Evolutionary conservation across 2,113 vertebrate species (phyloP).

Genomic region (Salminus brasiliensis): DNA sequence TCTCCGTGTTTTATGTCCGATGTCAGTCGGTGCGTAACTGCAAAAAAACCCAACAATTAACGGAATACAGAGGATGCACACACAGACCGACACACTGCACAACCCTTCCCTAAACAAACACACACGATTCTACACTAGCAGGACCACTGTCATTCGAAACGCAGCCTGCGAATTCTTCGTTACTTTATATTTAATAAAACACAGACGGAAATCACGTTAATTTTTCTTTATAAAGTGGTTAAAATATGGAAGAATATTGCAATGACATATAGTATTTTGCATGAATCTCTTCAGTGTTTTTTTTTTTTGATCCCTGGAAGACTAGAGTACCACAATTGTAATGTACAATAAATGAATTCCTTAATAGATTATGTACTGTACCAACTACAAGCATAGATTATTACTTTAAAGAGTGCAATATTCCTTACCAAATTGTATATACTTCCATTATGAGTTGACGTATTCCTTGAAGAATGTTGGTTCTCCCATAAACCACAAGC

Average conservation of each 20-base stretch:
- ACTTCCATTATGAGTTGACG: conserved; percentile 20
- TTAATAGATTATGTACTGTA: conserved; percentile 40
- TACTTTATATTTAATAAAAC: conserved; percentile 38
- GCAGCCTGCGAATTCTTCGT: conserved; percentile 25
- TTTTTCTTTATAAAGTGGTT: conserved; percentile 36
- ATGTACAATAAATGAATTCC: conserved; percentile 34
- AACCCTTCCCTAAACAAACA: conserved; percentile 33
- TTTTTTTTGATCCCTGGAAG: conserved; percentile 45
- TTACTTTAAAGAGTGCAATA: conserved; percentile 47
- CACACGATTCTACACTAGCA: conserved; percentile 39
- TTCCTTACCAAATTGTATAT: conserved; percentile 33
- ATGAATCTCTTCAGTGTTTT: conserved; percentile 33
- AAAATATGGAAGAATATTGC: conserved; percentile 47
- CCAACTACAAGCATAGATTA: conserved; percentile 46
- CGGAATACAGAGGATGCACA: conserved; percentile 28
- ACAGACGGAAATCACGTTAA: conserved; percentile 25
- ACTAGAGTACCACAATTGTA: conserved; percentile 45
- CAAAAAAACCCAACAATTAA: conserved; percentile 39
- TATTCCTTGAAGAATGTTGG: conserved; percentile 10
- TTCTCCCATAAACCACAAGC: not conserved
- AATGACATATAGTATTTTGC: conserved; percentile 38
- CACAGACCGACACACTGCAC: conserved; percentile 35
- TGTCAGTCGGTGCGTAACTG: conserved; percentile 4
- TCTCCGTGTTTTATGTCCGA: not conserved
- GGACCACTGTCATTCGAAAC: conserved; percentile 17